Evolutionary conservation across 2,113 vertebrate species (phyloP).

Genomic region (Artemisiospiza belli): DNA sequence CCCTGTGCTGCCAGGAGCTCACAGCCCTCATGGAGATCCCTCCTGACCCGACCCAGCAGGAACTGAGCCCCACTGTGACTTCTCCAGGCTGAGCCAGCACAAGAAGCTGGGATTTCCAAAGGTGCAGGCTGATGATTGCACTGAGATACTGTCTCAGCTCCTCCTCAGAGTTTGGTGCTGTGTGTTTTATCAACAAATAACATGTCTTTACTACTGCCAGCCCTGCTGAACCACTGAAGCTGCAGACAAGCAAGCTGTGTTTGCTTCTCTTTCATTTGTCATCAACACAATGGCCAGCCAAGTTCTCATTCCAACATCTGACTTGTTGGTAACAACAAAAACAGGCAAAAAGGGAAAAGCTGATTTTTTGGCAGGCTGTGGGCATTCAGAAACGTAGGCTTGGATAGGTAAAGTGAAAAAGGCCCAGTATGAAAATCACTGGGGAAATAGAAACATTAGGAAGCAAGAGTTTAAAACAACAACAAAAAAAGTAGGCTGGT

Average conservation of each 20-base stretch:
- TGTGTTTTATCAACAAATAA: constrained; percentile 49
- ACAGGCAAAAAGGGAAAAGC: neutral
- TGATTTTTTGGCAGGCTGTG: neutral
- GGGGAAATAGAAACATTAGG: neutral
- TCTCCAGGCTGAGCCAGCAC: neutral
- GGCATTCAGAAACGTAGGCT: neutral
- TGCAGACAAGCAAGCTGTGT: constrained; percentile 59
- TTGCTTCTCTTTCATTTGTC: constrained; percentile 49
- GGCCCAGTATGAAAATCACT: neutral
- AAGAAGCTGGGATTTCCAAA: neutral
- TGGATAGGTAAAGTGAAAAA: neutral
- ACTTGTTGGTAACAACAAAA: constrained; percentile 28
- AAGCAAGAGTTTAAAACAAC: neutral
- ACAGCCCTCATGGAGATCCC: accelerated
- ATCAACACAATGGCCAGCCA: constrained; percentile 49
- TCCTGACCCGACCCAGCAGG: neutral
- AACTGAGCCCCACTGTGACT: accelerated
- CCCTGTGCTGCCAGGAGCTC: neutral
- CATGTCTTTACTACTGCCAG: constrained; percentile 16
- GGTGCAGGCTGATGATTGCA: neutral
- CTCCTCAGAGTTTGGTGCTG: neutral
- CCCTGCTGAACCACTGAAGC: constrained; percentile 31
- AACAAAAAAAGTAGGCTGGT: neutral
- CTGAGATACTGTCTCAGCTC: neutral
- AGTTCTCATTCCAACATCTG: constrained; percentile 31